These are phyloP conservation scores for Platanista minor DNA, from an alignment of 2,113 vertebrate genomes.

Conservation along the genomic window DNA sequence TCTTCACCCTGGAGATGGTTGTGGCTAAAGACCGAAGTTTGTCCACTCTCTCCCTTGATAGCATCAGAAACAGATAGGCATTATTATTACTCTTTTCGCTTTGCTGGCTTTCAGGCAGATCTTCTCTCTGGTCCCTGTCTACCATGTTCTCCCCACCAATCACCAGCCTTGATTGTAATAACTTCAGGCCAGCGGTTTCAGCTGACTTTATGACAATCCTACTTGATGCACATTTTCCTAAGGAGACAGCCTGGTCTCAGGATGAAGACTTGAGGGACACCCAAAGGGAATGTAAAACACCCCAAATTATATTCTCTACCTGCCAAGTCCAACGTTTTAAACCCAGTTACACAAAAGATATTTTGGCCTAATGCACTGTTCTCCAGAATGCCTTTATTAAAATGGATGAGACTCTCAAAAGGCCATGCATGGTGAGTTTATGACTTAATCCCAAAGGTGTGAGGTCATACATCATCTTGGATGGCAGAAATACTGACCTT, in stretches of 20 bases:
- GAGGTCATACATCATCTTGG: not conserved
- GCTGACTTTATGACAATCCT: not conserved
- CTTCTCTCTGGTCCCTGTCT: not conserved
- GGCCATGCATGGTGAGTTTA: not conserved
- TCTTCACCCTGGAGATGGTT: not conserved
- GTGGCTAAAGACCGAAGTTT: not conserved
- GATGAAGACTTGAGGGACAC: not conserved
- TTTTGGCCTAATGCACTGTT: not conserved
- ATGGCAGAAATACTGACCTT: not conserved
- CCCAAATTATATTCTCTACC: not conserved
- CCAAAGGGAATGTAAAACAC: not conserved
- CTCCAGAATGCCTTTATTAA: slow-evolving; percentile 6
- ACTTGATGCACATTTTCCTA: not conserved
- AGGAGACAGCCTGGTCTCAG: not conserved
- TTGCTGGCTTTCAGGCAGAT: not conserved
- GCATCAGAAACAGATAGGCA: not conserved
- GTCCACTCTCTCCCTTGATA: not conserved
- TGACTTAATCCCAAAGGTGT: slow-evolving; percentile 24
- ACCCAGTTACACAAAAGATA: not conserved
- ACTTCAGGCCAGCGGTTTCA: not conserved
- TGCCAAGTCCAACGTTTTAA: not conserved
- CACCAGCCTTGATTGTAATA: not conserved
- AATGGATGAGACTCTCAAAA: slow-evolving; percentile 44
- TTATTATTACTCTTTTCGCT: not conserved
- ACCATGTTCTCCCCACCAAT: not conserved